Evolutionary conservation across 2,113 vertebrate genomes (phyloP), one percentile per base, ranked within the genome.

Genomic region (Pelecanoides urinatrix): DNA sequence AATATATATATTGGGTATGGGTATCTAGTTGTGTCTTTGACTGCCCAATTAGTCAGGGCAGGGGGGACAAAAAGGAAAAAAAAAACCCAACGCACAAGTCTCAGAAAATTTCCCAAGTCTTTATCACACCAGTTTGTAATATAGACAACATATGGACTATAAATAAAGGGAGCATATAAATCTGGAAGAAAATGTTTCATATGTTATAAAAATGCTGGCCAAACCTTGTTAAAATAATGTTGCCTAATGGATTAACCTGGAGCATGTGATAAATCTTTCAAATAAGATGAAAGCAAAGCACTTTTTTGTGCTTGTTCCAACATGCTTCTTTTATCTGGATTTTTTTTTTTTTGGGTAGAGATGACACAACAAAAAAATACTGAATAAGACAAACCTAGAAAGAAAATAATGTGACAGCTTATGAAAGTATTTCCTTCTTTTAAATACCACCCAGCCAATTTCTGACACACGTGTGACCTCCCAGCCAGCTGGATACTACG

Each of bases 201-300:
- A 20, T 3, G 2, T 81, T 83, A 63, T 66, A 96, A 95, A 92
- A 86, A 89, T 36, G n/a, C 29, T 62, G 66, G 59, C 38, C 59
- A 62, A 14, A 74, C 52, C 53, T 89, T 86, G 23, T 67, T 92
- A 70, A 66, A 89, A 38, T 89, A 74, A 36, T 13, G 50, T 66
- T 84, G 52, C 53, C 67, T 86, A 87, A 83, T 0, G 1, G 88
- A 84, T 93, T 93, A 88, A 93, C 89, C 55, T 88, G 73, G 55
- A 55, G 30, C 26, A n/a, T 19, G 25, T 38, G 38, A 77, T 92
- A 83, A 92, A 72, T 36, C 42, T 91, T 94, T 92, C 68, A 86
- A 59, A 40, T 67, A 58, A 68, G 27, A 72, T 87, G 42, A 79
- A 85, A 95, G 30, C 47, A 86, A 94, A 71, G 8, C 10, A 34